Base-by-base conservation (phyloP, 2,113 vertebrate genomes). In the Lethenteron reissneri region DNA sequence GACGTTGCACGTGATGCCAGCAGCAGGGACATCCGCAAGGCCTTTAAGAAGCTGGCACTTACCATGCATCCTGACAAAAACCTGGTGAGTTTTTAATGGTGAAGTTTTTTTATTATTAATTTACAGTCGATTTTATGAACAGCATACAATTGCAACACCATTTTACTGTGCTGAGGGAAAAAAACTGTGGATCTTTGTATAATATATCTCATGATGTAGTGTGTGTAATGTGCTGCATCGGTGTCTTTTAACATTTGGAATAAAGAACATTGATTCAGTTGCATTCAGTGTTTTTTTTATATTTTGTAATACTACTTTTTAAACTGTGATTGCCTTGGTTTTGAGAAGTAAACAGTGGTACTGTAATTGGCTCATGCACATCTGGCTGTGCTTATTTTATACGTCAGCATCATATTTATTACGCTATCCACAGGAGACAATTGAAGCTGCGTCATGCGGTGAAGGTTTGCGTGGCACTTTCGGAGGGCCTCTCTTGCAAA, bases 21-120 rank as follows among this genome's bases (percentile, higher is more conserved):
- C 10, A 92, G 83, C 70, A 85, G 89, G 78, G 90, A 99, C 81
- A 92, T 99, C 73, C 80, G 94, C 70, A 90, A 85, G 71, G 94
- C 89, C 2, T 99, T 99, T 76, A 99, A 99, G 80, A 92, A 90
- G 78, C 80, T 97, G 72, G 94, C 92, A 2, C 81, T 99, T 41
- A 94, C 86, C 71, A 85, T 95, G 79, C 94, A 99, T 79, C 94
- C 94, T n/a, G 94, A 99, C 79, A 99, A 99, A 79, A 99, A 96
- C 77, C 89, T 88, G 14, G 94, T 97, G 75, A 81, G 88, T 84
- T 72, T 58, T 41, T 41, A 59, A 2, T 59, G 74, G 74, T 56
- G 41, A 56, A 57, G 56, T 56, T 13, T 68, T 68, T 62, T 10
- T 64, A 56, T 6, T 11, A 56, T 19, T 69, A 12, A 21, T 68